A percentile compares a stretch with the other conserved stretches of the same genome.
Conservation (phyloP, 92 coral and sea anemone genomes). For the Phenganax subtilis region DNA sequence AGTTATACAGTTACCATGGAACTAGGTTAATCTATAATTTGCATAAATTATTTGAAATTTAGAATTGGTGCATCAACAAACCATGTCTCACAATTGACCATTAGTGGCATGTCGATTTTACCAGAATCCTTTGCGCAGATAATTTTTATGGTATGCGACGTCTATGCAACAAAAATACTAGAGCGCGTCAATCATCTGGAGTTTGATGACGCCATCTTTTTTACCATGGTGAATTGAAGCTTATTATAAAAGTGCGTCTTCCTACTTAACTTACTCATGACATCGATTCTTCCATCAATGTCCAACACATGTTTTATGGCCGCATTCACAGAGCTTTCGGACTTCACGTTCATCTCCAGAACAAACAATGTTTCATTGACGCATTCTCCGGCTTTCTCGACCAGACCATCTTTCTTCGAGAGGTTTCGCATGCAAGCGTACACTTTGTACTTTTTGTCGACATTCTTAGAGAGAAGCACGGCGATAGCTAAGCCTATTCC, state of each 20-base stretch:
- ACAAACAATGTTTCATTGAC: constrained; percentile 70
- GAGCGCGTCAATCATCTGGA: too few relatives aligned
- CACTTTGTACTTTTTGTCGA: constrained; percentile 80
- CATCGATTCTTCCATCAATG: constrained; percentile 68
- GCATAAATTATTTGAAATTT: too few relatives aligned
- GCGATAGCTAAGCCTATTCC: constrained; percentile 86
- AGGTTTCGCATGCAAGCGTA: constrained; percentile 87
- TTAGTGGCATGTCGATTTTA: too few relatives aligned
- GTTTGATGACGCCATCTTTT: too few relatives aligned
- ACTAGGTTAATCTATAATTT: too few relatives aligned
- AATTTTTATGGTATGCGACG: too few relatives aligned
- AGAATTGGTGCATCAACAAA: too few relatives aligned
- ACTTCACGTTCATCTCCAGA: constrained; percentile 71
- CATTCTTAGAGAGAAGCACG: constrained; percentile 70
- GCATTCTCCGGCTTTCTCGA: constrained; percentile 58
- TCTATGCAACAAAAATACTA: too few relatives aligned
- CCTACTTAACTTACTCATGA: constrained; percentile 58
- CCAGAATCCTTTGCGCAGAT: too few relatives aligned
- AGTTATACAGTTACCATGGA: too few relatives aligned
- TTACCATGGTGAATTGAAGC: too few relatives aligned
- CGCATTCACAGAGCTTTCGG: constrained; percentile 71
- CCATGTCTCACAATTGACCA: too few relatives aligned
- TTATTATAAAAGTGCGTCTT: neutral
- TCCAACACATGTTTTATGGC: constrained; percentile 64
- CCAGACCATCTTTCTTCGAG: constrained; percentile 59